Percentiles rank a stretch among this genome's conserved stretches.
phyloP scores from a whole-genome alignment of 1,140 invertebrate species.

The Panagrolaimus sp. region DNA sequence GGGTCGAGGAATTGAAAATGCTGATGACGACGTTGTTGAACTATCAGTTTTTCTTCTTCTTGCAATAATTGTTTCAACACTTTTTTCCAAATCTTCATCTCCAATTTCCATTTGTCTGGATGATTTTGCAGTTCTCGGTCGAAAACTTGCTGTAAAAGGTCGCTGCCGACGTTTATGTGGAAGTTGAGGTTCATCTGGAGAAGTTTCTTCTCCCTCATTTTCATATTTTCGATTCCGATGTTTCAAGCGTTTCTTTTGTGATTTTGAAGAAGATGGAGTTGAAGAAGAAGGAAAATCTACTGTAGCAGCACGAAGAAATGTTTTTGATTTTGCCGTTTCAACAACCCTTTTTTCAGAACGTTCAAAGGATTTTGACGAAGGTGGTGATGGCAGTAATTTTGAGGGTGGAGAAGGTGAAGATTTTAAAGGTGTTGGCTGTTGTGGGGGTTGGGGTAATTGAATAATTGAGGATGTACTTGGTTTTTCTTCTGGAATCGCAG shows the following conservation, averaged over 20 bases:
- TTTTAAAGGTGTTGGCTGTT: too few relatives aligned
- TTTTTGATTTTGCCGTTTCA: too few relatives aligned
- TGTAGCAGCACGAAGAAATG: neutral
- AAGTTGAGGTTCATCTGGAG: neutral
- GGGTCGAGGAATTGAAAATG: neutral
- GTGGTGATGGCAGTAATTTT: too few relatives aligned
- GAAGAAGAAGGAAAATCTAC: neutral
- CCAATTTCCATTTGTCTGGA: neutral
- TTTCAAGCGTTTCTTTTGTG: neutral
- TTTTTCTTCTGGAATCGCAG: too few relatives aligned
- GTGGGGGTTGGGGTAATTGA: too few relatives aligned
- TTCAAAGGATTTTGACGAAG: too few relatives aligned
- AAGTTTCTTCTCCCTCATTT: neutral
- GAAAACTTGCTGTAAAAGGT: neutral
- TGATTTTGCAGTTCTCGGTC: neutral
- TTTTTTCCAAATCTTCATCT: slow-evolving; percentile 4
- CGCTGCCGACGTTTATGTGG: neutral
- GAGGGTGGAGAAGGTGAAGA: too few relatives aligned
- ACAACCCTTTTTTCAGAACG: neutral
- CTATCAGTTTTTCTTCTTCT: neutral
- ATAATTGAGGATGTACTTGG: too few relatives aligned
- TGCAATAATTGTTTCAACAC: slow-evolving; percentile 9
- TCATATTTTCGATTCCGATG: neutral
- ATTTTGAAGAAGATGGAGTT: neutral
- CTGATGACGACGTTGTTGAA: neutral